Percentiles rank a stretch among this genome's conserved stretches.
Conservation (phyloP, 2,888 invertebrate species). For the Protodeltote pygarga region DNA sequence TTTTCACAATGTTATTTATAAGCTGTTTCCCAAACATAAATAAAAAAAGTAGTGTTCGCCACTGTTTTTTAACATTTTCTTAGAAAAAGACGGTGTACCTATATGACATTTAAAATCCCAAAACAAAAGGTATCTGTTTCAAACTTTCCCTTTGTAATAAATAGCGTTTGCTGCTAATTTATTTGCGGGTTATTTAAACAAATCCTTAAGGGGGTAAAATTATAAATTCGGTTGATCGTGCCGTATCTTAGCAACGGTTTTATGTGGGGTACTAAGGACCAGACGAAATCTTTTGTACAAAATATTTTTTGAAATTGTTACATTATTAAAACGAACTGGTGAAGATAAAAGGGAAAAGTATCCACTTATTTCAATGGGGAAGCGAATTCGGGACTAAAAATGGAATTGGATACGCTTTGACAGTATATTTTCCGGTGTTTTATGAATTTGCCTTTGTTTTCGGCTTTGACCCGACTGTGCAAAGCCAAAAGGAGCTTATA, state of each 20-base stretch:
- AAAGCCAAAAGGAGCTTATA: too few species aligned
- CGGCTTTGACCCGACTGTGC: too few species aligned
- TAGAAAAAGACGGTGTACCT: too few species aligned
- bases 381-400: conserved; percentile 3
- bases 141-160: conserved; percentile 6
- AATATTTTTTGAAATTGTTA: conserved; percentile 42
- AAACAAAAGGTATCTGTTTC: not conserved
- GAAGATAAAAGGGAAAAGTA: conserved; percentile 29
- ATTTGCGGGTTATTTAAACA: conserved; percentile 26
- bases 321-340: conserved; percentile 35
- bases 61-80: too few species aligned
- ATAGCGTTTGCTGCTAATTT: not conserved
- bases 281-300: conserved; percentile 13
- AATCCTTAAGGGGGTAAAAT: conserved; percentile 65
- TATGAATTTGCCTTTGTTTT: conserved; percentile 7
- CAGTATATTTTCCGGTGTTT: conserved; percentile 5
- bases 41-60: too few species aligned
- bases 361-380: conserved; percentile 29
- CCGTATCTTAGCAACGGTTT: conserved; percentile 72
- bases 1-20: too few species aligned
- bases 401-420: conserved; percentile 15
- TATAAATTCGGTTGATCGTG: conserved; percentile 67
- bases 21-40: too few species aligned
- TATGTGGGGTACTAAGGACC: conserved; percentile 30
- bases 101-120: too few species aligned